Base-by-base conservation (phyloP, 1,140 invertebrate genomes). In the Wiebesia pumilae region DNA sequence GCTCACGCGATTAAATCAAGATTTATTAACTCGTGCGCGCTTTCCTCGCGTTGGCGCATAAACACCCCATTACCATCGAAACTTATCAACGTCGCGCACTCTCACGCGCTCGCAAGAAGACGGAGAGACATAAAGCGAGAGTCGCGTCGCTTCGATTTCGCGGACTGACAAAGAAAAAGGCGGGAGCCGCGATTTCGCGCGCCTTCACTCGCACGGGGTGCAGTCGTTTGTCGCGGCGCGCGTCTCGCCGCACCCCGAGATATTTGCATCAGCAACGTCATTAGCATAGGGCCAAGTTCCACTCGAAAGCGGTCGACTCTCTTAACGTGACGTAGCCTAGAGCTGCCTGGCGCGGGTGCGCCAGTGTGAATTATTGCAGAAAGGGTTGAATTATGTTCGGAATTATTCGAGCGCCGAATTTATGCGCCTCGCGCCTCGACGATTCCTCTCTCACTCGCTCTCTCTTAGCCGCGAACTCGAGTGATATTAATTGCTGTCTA, bases 401-500 rank as follows among this genome's bases (percentile, higher is more conserved):
- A 91, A 92, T 92, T 91, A 92, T 92, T 92, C 90, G 90, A 89
- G 86, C 90, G 90, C 87, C 88, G 90, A 92, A 92, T 92, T 92
- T 91, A 92, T 91, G 89, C 87, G 86, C 81, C 87, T n/a, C 73
- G 89, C 88, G 86, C 83, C 33, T 54, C 38, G 35, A n/a, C 84
- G 80, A 12, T 54, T n/a, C 89, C 77, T 81, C 83, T 86, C 88
- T 51, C 75, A 81, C 87, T 88, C 86, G 73, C 87, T 69, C 75
- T 54, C 89, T 81, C 38, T 81, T 83, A 88, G 88, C 67, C 88
- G 35, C 67, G 54, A 82, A 83, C 75, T 89, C 87, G 88, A 91
- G 91, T 90, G 91, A 91, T 92, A 92, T 92, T 92, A 92, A 92
- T 92, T 90, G 90, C 90, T 86, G 67, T 89, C 77, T 81, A 84